Base-by-base conservation (phyloP, 2,113 vertebrate species). In the Salvelinus alpinus region DNA sequence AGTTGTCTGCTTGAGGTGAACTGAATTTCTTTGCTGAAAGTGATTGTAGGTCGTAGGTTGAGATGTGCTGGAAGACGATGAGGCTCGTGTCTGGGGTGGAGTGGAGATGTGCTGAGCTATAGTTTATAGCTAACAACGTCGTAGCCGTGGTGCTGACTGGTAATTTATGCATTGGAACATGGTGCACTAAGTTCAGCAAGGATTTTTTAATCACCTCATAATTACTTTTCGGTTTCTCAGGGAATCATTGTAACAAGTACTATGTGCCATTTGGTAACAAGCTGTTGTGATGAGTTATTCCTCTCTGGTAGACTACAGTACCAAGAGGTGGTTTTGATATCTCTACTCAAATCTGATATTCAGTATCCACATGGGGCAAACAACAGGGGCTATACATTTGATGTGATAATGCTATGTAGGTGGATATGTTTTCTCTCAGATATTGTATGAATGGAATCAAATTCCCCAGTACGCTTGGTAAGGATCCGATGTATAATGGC, bases 1-100 rank as follows among this genome's bases (percentile, higher is more conserved):
- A 89, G 85, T 88, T 84, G 88, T 90, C 87, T 86, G 85, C 82
- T 87, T 57, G 44, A 85, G 83, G 73, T 82, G 83, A 86, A 87
- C 86, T 86, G 78, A 64, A 90, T 92, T 85, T 87, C 38, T 76
- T 66, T 51, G 74, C 51, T 24, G 59, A 62, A 62, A 62, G 3
- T 9, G 64, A 66, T 2, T 64, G 22, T 66, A 29, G 25, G n/a
- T 64, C 25, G 11, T 14, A 24, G 64, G 24, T n/a, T 29, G 22
- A 14, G 60, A 25, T 66, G 9, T 22, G 64, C 5, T 29, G 22
- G 20, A 22, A 25, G 54, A 57, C 4, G 54, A 6, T 6, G 54
- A 57, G 18, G 54, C 38, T 11, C 9, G 20, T 64, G 24, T 66
- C 64, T 66, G 64, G 64, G 24, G 20, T 9, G 18, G 59, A 62